These are phyloP conservation scores for Scarus forsteni DNA, from an alignment of 2,797 vertebrate genomes.

Conservation along the genomic window DNA sequence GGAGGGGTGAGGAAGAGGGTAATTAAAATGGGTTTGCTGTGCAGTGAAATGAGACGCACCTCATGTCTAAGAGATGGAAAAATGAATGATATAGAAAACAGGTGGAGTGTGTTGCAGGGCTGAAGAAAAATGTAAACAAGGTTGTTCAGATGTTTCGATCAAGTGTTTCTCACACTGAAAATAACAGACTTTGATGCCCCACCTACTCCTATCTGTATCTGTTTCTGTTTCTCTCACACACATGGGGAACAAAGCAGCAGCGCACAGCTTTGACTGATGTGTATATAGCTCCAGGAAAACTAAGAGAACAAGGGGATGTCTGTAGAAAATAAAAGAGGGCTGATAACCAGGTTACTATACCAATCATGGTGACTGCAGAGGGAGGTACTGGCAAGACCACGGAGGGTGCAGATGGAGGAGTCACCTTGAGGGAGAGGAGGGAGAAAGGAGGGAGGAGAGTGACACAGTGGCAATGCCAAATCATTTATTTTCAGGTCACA, in stretches of 20 bases:
- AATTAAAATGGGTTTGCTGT: constrained; percentile 67
- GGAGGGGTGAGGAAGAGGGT: constrained; percentile 52
- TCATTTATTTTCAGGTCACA: constrained; percentile 62
- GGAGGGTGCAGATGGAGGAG: constrained; percentile 81
- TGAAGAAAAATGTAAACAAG: constrained; percentile 23
- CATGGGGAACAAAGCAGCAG: constrained; percentile 20
- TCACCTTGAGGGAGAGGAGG: constrained; percentile 77
- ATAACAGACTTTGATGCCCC: constrained; percentile 31
- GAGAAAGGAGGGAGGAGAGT: constrained; percentile 50
- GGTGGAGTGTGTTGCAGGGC: neutral
- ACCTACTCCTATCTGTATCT: neutral
- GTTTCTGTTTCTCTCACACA: constrained; percentile 9
- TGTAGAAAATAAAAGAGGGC: constrained; percentile 30
- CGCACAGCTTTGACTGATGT: constrained; percentile 38
- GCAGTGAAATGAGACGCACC: constrained; percentile 48
- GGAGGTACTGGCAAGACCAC: constrained; percentile 66
- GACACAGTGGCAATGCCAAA: constrained; percentile 50
- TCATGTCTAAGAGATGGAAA: constrained; percentile 18
- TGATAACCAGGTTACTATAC: constrained; percentile 41
- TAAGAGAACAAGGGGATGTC: constrained; percentile 47
- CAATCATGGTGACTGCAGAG: constrained; percentile 54
- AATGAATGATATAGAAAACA: constrained; percentile 18
- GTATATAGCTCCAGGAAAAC: constrained; percentile 24
- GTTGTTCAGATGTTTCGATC: constrained; percentile 10
- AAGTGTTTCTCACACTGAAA: constrained; percentile 16